Evolutionary conservation across 2,888 invertebrate species (phyloP), one percentile per base, ranked within the genome.

Genomic region (Calliopum simillimum): DNA sequence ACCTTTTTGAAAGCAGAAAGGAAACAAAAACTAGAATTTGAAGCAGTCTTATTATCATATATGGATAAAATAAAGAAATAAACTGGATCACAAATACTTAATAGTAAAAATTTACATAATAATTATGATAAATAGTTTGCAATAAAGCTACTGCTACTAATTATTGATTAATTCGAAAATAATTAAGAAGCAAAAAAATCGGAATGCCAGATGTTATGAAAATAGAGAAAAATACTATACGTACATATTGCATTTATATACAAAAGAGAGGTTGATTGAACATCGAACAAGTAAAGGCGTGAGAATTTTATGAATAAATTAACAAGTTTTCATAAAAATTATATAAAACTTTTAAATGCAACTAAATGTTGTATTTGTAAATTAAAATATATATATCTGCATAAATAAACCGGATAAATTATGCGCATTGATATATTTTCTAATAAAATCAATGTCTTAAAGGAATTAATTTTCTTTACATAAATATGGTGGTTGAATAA

Each of bases 231-330:
- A 33, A 33, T 58, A 43, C 13, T 41, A 41, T 6, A 2, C 16
- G 33, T 43, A 5, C 12, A 43, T 25, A 25, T 16, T n/a, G n/a
- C n/a, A n/a, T n/a, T 25, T 1, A 41, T 41, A 33, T 23, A 41
- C 33, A 44, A 16, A 47, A 3, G 51, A 19, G 19, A 33, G 2
- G 5, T 33, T 33, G 33, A 33, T 33, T 33, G 8, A 33, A 33
- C 33, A 33, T 0, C 33, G 33, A 33, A 5, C 33, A 33, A 12
- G 12, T 12, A 41, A 33, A 64, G 64, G 64, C 64, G 64, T 64
- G 64, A 64, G 64, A 64, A 64, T 41, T 64, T 53, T 16, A 51
- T 62, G 61, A 47, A 62, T 47, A 47, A 62, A 13, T 47, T 62
- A 44, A n/a, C 41, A 14, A 41, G 33, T 33, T 33, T 33, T 33